A percentile compares a stretch with the other conserved stretches of the same genome.
phyloP scores from a whole-genome alignment of 2,888 invertebrate species.

The Melanargia galathea region DNA sequence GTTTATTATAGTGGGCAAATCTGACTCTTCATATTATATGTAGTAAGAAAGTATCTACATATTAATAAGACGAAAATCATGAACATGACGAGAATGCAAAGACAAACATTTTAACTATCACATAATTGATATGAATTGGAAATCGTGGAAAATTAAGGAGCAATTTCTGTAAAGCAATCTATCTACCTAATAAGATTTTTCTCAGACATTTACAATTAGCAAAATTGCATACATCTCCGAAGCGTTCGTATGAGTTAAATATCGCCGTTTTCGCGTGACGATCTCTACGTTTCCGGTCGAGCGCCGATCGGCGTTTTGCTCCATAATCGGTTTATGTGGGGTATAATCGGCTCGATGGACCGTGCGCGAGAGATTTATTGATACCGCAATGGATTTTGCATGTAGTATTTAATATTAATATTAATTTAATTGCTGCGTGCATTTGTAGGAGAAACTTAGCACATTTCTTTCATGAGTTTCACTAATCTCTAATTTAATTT shows the following conservation, averaged over 20 bases:
- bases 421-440: constrained; percentile 5
- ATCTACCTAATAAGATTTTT: no score
- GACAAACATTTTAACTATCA: no score
- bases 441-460: background rate
- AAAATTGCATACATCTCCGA: constrained; percentile 6
- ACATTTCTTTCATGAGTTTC: background rate
- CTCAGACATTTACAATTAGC: background rate
- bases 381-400: constrained; percentile 22
- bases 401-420: constrained; percentile 12
- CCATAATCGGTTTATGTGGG: constrained; percentile 70
- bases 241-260: constrained; percentile 33
- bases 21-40: no score
- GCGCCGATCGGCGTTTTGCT: constrained; percentile 62
- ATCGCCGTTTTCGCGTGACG: constrained; percentile 46
- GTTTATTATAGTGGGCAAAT: no score
- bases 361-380: constrained; percentile 57
- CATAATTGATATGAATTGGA: no score
- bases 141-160: no score
- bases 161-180: no score
- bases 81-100: no score
- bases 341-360: constrained; percentile 62
- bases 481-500: background rate
- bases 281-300: constrained; percentile 65
- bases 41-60: no score
- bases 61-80: no score